phyloP scores from a whole-genome alignment of 2,797 vertebrate species.

The Gallinago nigripennis region DNA sequence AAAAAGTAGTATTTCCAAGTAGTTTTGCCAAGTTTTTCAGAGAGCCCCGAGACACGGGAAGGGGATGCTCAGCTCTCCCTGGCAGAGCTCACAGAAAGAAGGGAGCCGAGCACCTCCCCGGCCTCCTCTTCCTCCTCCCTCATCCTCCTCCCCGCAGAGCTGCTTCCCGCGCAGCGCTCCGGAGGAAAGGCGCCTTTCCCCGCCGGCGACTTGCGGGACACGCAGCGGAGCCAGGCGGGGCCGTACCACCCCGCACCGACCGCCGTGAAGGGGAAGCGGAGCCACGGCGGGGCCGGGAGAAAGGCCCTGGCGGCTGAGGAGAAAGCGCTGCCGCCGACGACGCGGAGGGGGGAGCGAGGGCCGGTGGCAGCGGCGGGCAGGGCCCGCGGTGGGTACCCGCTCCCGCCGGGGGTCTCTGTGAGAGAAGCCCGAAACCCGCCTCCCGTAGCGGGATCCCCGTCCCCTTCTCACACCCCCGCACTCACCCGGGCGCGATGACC shows the following conservation, averaged over 20 bases:
- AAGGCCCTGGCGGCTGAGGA: neutral
- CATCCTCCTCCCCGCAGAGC: neutral
- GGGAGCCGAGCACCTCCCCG: neutral
- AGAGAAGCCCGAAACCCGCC: neutral
- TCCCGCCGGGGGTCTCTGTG: neutral
- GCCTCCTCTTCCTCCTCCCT: neutral
- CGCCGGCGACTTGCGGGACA: neutral
- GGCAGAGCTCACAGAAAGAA: neutral
- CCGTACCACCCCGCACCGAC: fast-evolving
- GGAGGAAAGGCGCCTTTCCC: neutral
- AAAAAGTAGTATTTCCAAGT: fast-evolving
- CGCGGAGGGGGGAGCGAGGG: neutral
- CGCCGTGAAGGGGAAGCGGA: neutral
- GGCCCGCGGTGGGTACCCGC: neutral
- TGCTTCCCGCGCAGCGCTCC: fast-evolving
- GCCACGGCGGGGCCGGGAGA: neutral
- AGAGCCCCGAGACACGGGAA: fast-evolving
- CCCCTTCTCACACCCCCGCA: neutral
- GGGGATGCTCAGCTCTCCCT: neutral
- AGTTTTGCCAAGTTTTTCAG: fast-evolving
- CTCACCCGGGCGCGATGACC: constrained; percentile 88
- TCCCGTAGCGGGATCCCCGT: too few species aligned
- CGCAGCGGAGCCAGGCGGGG: too few species aligned
- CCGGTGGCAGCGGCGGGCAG: too few species aligned
- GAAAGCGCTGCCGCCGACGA: too few species aligned